Conservation (phyloP, 2,113 vertebrate species). For the Odobenus rosmarus region DNA sequence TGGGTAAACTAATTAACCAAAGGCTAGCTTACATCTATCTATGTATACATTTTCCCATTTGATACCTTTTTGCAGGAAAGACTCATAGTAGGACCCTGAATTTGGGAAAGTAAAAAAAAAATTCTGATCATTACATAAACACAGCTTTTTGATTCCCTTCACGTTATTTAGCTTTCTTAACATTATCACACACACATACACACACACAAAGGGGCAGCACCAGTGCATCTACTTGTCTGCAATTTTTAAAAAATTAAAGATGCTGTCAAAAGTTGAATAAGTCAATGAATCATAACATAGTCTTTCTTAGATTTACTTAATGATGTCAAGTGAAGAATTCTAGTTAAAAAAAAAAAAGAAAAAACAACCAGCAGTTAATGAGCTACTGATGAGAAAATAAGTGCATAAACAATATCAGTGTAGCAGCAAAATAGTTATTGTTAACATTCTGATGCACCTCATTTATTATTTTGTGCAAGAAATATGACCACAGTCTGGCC, state of each 20-base stretch:
- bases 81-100: conserved; percentile 81
- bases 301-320: conserved; percentile 83
- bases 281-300: conserved; percentile 79
- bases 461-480: conserved; percentile 86
- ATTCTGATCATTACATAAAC: conserved; percentile 73
- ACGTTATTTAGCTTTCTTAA: conserved; percentile 75
- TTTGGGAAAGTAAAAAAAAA: conserved; percentile 77
- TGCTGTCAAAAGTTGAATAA: conserved; percentile 79
- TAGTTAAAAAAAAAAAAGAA: neutral
- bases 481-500: conserved; percentile 83
- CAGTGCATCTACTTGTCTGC: conserved; percentile 78
- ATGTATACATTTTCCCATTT: conserved; percentile 44
- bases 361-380: conserved; percentile 80
- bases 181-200: conserved; percentile 54
- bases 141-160: conserved; percentile 70
- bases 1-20: conserved; percentile 71
- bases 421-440: conserved; percentile 85
- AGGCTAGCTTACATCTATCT: conserved; percentile 48
- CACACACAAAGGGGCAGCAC: conserved; percentile 82
- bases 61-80: conserved; percentile 78
- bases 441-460: conserved; percentile 84
- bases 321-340: conserved; percentile 81
- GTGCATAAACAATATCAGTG: conserved; percentile 84
- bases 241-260: conserved; percentile 77
- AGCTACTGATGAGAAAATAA: conserved; percentile 82